Conservation (phyloP, 1,140 invertebrate genomes). For the Drosophila setifemur region DNA sequence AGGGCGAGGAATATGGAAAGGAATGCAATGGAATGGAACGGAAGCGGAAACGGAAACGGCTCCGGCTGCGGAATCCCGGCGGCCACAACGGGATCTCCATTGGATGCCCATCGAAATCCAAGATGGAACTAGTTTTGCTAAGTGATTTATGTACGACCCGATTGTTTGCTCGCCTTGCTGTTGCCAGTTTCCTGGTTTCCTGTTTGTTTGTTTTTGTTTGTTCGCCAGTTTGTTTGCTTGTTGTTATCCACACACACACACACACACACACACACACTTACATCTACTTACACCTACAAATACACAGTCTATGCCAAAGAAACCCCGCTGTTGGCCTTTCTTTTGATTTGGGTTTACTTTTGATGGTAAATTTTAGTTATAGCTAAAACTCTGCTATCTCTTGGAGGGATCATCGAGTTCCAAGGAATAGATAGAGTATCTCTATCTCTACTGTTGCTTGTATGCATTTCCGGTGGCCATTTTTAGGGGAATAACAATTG, state of each 20-base stretch:
- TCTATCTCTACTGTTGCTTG: no score
- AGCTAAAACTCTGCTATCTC: no score
- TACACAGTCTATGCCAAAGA: constrained; percentile 25
- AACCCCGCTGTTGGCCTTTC: neutral
- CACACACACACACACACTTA: constrained; percentile 10
- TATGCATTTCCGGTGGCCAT: no score
- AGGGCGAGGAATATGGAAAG: no score
- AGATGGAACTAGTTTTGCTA: constrained; percentile 37
- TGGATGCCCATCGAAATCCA: constrained; percentile 31
- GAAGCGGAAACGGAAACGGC: constrained; percentile 7
- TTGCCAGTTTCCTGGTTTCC: constrained; percentile 13
- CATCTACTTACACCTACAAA: constrained; percentile 6
- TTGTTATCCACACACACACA: constrained; percentile 23
- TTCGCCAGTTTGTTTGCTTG: constrained; percentile 14
- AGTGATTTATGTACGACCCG: constrained; percentile 33
- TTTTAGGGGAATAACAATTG: no score
- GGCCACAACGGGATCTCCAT: constrained; percentile 25
- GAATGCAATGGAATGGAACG: neutral
- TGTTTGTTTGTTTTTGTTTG: constrained; percentile 27
- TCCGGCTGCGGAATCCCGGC: constrained; percentile 15
- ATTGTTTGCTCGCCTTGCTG: constrained; percentile 28
- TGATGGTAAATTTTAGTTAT: no score
- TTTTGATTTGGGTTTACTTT: no score
- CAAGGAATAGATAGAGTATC: no score
- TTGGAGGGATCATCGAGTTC: no score